Evolutionary conservation across 2,888 invertebrate species (phyloP).

Genomic region (Caenorhabditis plicata): DNA sequence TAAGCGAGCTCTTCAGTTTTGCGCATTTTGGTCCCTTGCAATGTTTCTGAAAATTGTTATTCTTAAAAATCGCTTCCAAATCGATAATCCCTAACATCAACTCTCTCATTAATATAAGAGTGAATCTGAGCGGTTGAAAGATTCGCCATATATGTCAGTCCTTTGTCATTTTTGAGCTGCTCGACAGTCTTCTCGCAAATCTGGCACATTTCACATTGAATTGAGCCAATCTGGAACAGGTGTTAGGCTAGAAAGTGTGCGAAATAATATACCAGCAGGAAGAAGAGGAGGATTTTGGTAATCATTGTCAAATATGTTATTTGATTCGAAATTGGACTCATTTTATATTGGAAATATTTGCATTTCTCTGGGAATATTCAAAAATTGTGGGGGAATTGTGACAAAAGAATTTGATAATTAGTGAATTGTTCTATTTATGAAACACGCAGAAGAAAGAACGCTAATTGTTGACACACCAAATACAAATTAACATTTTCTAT

Average conservation of each 20-base stretch:
- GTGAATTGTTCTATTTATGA: no score
- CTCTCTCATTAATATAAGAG: conserved; percentile 5
- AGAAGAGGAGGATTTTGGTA: background rate
- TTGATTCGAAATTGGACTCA: no score
- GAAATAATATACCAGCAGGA: conserved; percentile 1
- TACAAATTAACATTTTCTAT: no score
- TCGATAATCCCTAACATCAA: conserved; percentile 8
- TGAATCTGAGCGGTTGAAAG: conserved; percentile 9
- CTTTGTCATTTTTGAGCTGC: conserved; percentile 13
- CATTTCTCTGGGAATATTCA: no score
- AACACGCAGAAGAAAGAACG: no score
- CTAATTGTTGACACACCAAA: no score
- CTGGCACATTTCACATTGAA: conserved; percentile 7
- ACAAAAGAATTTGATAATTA: no score
- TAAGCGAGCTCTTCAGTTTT: conserved; percentile 9
- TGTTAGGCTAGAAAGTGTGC: background rate
- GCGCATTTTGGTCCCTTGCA: conserved; percentile 8
- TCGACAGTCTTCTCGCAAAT: conserved; percentile 10
- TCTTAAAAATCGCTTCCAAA: background rate
- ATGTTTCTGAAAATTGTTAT: conserved; percentile 9
- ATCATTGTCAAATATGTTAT: no score
- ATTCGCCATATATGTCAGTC: conserved; percentile 11
- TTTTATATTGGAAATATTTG: no score
- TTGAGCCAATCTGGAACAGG: no score
- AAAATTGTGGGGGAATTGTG: no score